phyloP scores from a whole-genome alignment of 2,113 vertebrate genomes.

The Gallinago undulata region DNA sequence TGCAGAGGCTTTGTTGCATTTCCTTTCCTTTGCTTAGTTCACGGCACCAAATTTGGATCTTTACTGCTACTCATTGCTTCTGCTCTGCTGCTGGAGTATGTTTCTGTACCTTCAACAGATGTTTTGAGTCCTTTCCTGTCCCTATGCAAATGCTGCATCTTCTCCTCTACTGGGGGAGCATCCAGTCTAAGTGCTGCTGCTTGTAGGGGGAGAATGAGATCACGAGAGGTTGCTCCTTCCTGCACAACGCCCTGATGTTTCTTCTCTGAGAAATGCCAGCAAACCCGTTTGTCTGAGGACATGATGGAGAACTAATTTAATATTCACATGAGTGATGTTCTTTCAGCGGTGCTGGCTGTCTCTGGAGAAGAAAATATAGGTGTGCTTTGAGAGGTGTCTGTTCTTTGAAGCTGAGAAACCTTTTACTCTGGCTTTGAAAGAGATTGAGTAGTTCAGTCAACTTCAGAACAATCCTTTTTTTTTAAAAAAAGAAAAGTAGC shows the following conservation, averaged over 20 bases:
- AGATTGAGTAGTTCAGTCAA: neutral
- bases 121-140: neutral
- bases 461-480: neutral
- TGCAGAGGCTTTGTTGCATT: rapidly evolving
- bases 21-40: neutral
- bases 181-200: neutral
- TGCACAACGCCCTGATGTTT: too few species aligned
- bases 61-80: rapidly evolving
- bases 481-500: neutral
- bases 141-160: rapidly evolving
- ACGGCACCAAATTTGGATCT: rapidly evolving
- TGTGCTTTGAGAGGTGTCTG: neutral
- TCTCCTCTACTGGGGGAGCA: neutral
- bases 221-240: neutral
- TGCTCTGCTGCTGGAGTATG: neutral
- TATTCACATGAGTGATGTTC: neutral
- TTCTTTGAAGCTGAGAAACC: neutral
- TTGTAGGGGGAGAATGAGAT: neutral
- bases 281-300: neutral
- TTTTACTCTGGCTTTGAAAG: neutral
- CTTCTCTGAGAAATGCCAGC: neutral
- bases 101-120: rapidly evolving
- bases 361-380: neutral
- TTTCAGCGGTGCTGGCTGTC: neutral
- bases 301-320: neutral